Evolutionary conservation across 2,888 invertebrate species (phyloP), one percentile per base, ranked within the genome.

Genomic region (Chalcis sispes): DNA sequence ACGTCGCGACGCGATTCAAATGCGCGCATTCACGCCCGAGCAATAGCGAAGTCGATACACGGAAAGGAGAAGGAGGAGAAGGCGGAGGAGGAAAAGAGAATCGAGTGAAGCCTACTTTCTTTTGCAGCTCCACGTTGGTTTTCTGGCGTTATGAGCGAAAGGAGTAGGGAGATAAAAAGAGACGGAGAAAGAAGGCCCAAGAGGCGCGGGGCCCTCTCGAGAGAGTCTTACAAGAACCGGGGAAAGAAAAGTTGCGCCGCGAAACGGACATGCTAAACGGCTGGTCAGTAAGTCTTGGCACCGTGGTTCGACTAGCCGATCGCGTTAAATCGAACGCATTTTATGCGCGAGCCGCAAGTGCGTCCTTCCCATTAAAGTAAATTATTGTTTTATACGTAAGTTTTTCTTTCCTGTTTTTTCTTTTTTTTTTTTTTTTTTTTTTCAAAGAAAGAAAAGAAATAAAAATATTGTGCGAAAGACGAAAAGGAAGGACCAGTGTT

Each of bases 21-120:
- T 52, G 66, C 66, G 50, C 62, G 42, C 61, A n/a, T n/a, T n/a
- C n/a, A n/a, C n/a, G n/a, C n/a, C n/a, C n/a, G 36, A 58, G 83
- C 74, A 80, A 82, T 40, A 32, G 27, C 42, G 8, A 50, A 84
- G 83, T 83, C 81, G 83, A 83, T 83, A 81, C 83, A 84, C 83
- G 81, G 82, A 82, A 81, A 78, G 79, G 25, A 64, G 27, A 36
- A 64, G 64, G 64, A 29, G 54, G 52, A 59, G 62, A 25, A 64
- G 64, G 52, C 4, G 65, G 50, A 50, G 65, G 52, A 36, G 62
- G 27, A 48, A 13, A 29, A 1, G 82, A 83, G 83, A 81, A 80
- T 81, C 83, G 83, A 81, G 67, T 72, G 83, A 83, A 85, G 85
- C 85, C 85, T 85, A 85, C 85, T 85, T 85, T 85, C 85, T 85